Conservation (phyloP, 2,113 vertebrate genomes). For the Candoia aspera region DNA sequence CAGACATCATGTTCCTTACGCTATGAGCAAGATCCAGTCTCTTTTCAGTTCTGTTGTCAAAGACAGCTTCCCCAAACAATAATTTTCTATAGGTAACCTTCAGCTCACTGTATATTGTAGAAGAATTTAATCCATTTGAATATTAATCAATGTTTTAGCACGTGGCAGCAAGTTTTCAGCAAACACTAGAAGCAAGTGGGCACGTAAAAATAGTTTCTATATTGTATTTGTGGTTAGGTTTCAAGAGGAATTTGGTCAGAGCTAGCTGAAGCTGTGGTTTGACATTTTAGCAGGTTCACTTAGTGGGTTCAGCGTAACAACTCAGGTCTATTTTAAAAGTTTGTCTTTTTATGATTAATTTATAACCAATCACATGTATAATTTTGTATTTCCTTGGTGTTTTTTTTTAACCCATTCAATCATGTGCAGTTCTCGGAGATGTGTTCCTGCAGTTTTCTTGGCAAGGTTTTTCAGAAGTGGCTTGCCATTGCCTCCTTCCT, state of each 20-base stretch:
- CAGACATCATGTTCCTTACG: conserved; percentile 18
- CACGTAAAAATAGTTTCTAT: background rate
- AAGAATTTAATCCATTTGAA: background rate
- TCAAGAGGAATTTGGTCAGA: background rate
- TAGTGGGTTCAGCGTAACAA: background rate
- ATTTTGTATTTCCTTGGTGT: background rate
- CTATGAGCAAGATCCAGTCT: conserved; percentile 33
- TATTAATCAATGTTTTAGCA: background rate
- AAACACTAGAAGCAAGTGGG: background rate
- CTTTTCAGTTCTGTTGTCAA: background rate
- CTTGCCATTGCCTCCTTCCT: too few species aligned
- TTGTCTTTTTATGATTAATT: background rate
- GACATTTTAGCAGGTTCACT: background rate
- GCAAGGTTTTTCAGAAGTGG: too few species aligned
- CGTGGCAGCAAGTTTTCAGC: background rate
- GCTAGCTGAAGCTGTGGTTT: background rate
- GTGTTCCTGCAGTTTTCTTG: too few species aligned
- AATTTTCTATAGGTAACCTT: background rate
- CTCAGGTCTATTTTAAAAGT: background rate
- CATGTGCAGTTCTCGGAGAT: too few species aligned
- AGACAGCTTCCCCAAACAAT: background rate
- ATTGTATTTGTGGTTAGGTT: background rate
- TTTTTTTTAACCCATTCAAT: too few species aligned
- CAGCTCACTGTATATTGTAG: background rate
- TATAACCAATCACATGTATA: background rate